A percentile compares a stretch with the other conserved stretches of the same genome.
Evolutionary conservation across 2,113 vertebrate genomes (phyloP).

Genomic region (Hemiprocne comata): DNA sequence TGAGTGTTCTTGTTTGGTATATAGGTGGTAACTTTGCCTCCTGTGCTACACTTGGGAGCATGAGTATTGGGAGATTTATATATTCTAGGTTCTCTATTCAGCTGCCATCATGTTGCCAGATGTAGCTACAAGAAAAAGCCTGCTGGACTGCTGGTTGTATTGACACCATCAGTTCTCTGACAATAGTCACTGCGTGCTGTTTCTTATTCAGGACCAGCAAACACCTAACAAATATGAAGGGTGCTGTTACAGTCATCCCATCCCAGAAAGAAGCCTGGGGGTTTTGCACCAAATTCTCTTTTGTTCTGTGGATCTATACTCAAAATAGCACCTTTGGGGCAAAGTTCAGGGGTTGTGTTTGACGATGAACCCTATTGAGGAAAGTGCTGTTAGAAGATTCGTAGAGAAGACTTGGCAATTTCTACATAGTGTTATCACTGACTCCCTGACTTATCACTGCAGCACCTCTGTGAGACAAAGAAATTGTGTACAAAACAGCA

Average conservation of each 20-base stretch:
- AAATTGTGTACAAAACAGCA: not conserved
- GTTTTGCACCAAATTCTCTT: not conserved
- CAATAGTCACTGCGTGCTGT: not conserved
- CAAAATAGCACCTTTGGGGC: not conserved
- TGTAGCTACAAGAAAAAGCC: not conserved
- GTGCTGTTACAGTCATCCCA: not conserved
- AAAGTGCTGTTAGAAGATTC: not conserved
- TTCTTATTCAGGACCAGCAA: not conserved
- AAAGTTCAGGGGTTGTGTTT: not conserved
- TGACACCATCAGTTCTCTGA: not conserved
- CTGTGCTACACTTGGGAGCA: not conserved
- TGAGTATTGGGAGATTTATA: not conserved
- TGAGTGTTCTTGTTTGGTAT: fast-evolving
- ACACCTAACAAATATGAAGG: not conserved
- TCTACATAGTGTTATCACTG: not conserved
- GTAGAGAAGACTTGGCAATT: not conserved
- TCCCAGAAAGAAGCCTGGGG: not conserved
- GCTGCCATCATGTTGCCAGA: not conserved
- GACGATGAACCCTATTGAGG: not conserved
- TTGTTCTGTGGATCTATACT: not conserved
- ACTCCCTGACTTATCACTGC: not conserved
- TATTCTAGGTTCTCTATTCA: not conserved
- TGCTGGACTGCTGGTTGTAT: not conserved
- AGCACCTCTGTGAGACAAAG: not conserved
- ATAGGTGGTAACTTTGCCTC: not conserved